Base-by-base conservation (phyloP, 2,797 vertebrate genomes). In the Falco concolor region DNA sequence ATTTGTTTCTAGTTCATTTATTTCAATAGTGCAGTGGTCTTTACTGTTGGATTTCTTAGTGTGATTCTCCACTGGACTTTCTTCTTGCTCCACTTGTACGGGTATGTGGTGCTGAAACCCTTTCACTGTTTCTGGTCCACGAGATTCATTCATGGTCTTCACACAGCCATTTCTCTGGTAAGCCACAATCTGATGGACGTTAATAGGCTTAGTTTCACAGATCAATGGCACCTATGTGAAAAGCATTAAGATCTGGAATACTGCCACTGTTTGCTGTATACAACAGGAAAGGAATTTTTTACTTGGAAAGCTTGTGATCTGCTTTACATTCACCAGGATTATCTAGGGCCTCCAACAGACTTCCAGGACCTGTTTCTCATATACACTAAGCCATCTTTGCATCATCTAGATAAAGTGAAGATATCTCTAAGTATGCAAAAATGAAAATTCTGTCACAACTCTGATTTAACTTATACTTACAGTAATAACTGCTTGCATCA, bases 1-100 rank as follows among this genome's bases (percentile, higher is more conserved):
- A 2, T 99, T 99, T 63, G 99, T 99, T 98, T 99, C 99, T 70
- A 99, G 98, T 91, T 99, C 99, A 20, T 98, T 99, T 98, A 99
- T 99, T 96, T 99, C 99, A 61, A 99, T 98, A 89, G 99, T 98
- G 94, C 99, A 99, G 96, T 99, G 99, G 87, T 99, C 99, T 97
- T 98, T 98, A 95, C 97, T 98, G 97, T 98, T 97, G 94, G 97
- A 98, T 97, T 98, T 96, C 89, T 98, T 98, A 61, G 97, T 97
- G 77, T 98, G 98, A 64, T 97, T 97, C 97, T 98, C 98, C 90
- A 98, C 98, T 0, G 97, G 98, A 44, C 97, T 97, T 89, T 99
- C 97, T 4, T 99, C 99, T 89, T 99, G 99, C 93, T 99, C 99
- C 91, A 99, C 98, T 90, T 98, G 98, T 59, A 98, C 65, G 18